These are phyloP conservation scores for Dinocampus coccinellae DNA, from an alignment of 2,888 invertebrate species.

Conservation along the genomic window DNA sequence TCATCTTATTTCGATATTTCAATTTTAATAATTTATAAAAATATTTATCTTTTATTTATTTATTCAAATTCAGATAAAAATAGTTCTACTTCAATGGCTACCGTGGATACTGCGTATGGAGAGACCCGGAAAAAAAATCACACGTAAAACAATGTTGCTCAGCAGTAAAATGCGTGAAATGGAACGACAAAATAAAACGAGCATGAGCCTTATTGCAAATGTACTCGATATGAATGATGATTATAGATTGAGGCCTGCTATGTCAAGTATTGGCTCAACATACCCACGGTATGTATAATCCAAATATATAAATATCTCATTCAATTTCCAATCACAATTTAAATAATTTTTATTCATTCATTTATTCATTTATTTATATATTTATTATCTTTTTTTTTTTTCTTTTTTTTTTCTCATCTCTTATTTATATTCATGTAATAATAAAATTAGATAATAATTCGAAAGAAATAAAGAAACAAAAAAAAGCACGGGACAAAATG, in stretches of 20 bases:
- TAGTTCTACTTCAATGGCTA: constrained; percentile 96
- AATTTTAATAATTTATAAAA: too few relatives aligned
- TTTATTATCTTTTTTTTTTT: constrained; percentile 16
- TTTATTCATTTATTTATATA: background rate
- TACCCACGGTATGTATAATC: constrained; percentile 30
- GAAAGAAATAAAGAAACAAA: too few relatives aligned
- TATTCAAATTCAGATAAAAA: constrained; percentile 81
- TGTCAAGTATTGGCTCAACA: constrained; percentile 69
- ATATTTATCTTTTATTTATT: too few relatives aligned
- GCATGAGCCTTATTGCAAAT: constrained; percentile 93
- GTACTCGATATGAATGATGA: constrained; percentile 97
- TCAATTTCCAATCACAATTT: background rate
- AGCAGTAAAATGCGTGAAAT: constrained; percentile 92
- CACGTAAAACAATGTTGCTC: constrained; percentile 90
- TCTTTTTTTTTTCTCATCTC: background rate
- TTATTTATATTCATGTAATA: background rate
- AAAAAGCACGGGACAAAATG: too few relatives aligned
- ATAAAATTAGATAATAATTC: background rate
- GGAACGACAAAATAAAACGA: constrained; percentile 93
- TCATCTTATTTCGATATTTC: background rate
- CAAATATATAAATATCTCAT: background rate
- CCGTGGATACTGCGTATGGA: constrained; percentile 97
- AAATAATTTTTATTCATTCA: background rate
- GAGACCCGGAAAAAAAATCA: constrained; percentile 94
- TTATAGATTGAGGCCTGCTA: constrained; percentile 77